Base-by-base conservation (phyloP, 2,888 invertebrate genomes). In the Aphelenchoides bicaudatus region DNA sequence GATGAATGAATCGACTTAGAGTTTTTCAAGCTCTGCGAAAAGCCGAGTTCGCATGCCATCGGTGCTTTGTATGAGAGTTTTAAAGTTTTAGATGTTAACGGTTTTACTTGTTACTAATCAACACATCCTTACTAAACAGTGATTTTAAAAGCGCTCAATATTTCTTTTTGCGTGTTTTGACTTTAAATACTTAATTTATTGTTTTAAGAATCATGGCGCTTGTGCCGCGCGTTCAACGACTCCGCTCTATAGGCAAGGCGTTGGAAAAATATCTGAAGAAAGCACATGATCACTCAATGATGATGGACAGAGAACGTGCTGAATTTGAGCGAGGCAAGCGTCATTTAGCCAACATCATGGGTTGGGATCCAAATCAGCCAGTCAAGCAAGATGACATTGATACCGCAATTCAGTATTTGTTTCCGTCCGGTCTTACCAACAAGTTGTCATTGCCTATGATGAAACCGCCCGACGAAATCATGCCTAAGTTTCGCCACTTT, bases 271-370 rank as follows among this genome's bases (percentile, higher is more conserved):
- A 75, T 55, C 59, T 75, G 47, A 59, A 66, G 23, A 50, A 66
- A 39, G 56, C 55, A 8, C 50, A 49, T 30, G 66, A 58, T 21
- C 48, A 68, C 19, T 53, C 56, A 37, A 37, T 46, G 28, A 52
- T 68, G 61, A 39, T 68, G 58, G 46, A 56, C 43, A 49, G 57
- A 47, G 69, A 66, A 49, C 62, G 71, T 10, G 52, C 6, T n/a
- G 89, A 92, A 74, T 98, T 86, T 80, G 87, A 89, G 80, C 87
- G 91, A 74, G 98, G 98, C 16, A 90, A 88, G 80, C 84, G 93
- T 30, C 93, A 98, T 83, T 85, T 98, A 64, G 96, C 98, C 0
- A 94, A 93, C 80, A 98, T 98, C 86, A 98, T 98, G 96, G 94
- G 94, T 0, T 87, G 87, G 80, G 88, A 94, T 83, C 56, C 63